Base-by-base conservation (phyloP, 1,140 invertebrate genomes). In the Pseudomyrmex cubaensis region DNA sequence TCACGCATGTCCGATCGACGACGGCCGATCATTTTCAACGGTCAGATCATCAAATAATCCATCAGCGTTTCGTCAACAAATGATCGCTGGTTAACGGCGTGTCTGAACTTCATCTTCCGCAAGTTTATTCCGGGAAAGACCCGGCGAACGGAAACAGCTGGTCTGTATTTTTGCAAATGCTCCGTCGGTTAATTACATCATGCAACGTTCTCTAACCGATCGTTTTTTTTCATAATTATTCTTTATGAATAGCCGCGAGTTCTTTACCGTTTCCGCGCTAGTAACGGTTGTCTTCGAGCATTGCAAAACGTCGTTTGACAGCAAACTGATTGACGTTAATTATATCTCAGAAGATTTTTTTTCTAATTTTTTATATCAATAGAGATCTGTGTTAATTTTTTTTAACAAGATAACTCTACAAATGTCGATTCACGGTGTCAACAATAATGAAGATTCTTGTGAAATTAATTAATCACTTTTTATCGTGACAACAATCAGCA, bases 41-140 rank as follows among this genome's bases (percentile, higher is more conserved):
- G 46, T 72, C 69, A 56, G 73, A 54, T 83, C 85, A 67, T 87
- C 73, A 78, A 78, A 87, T 57, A 78, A 77, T 84, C 80, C 22
- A 63, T 46, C 10, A 62, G 50, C n/a, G 67, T 59, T 48, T 22
- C 54, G 57, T 77, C 72, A 77, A 87, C 61, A 72, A 87, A 87
- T 77, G 76, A 69, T 25, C n/a, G 12, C 22, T 50, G 48, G 50
- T 13, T 17, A 35, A 57, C 46, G 69, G 25, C 12, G 35, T 50
- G 69, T n/a, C 35, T 56, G 48, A 76, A 17, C 66, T n/a, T 80
- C 76, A 80, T 72, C n/a, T 22, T 56, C 46, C 8, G 13, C 12
- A n/a, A 17, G 22, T 9, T 61, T 80, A 59, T 80, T 72, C 76
- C 44, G 54, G 20, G 54, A 70, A 25, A 59, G 54, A 48, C 5